Evolutionary conservation across 2,797 vertebrate genomes (phyloP).

Genomic region (Cygnus olor): DNA sequence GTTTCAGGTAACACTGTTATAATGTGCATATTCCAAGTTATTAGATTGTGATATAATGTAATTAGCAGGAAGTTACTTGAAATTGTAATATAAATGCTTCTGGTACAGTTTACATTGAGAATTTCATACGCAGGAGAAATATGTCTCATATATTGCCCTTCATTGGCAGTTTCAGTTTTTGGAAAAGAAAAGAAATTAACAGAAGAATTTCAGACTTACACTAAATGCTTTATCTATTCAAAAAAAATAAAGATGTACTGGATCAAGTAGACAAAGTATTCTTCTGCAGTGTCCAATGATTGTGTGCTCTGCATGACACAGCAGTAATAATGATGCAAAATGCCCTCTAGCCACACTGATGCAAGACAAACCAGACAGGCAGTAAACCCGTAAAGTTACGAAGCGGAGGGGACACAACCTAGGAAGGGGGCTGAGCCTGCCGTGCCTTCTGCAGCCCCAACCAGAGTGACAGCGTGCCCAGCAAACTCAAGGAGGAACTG

Average conservation of each 20-base stretch:
- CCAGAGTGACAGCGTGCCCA: background rate
- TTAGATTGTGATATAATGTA: background rate
- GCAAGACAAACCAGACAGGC: background rate
- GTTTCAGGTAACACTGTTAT: background rate
- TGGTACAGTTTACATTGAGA: background rate
- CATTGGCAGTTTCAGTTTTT: background rate
- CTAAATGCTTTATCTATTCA: background rate
- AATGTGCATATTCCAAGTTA: background rate
- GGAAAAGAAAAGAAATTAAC: background rate
- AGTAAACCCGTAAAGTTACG: background rate
- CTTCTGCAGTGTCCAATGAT: background rate
- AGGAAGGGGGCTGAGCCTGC: background rate
- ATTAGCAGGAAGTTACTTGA: background rate
- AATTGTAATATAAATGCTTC: background rate
- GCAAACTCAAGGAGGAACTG: background rate
- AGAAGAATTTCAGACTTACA: background rate
- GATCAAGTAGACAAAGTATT: accelerated
- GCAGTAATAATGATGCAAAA: background rate
- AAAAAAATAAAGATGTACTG: background rate
- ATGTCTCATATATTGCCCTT: background rate
- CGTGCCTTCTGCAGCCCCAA: background rate
- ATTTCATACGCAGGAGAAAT: background rate
- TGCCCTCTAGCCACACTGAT: background rate
- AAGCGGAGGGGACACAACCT: background rate
- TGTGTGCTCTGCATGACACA: background rate